Evolutionary conservation across 1,140 invertebrate genomes (phyloP).

Genomic region (Brevipalpus yothersi): DNA sequence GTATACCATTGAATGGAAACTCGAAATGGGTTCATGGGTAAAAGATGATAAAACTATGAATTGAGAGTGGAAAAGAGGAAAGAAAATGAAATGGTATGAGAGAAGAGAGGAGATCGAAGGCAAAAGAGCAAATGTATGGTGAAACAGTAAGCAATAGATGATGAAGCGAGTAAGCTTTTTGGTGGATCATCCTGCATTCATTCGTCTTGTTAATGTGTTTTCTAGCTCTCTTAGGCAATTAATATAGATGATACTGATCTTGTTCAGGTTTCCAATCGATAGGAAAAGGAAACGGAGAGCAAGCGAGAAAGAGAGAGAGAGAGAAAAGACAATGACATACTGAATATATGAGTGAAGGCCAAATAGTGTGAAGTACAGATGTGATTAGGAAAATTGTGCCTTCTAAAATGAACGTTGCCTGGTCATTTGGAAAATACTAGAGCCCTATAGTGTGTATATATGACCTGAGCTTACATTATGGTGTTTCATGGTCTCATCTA

Average conservation of each 20-base stretch:
- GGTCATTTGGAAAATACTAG: neutral
- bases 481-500: too few species aligned
- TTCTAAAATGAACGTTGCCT: neutral
- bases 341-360: neutral
- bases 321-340: neutral
- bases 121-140: too few species aligned
- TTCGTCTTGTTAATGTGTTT: neutral
- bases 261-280: too few species aligned
- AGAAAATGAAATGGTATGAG: neutral
- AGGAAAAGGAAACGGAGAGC: neutral
- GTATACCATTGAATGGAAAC: neutral
- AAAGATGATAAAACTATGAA: neutral
- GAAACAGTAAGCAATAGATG: too few species aligned
- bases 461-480: too few species aligned
- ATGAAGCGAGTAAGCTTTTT: too few species aligned
- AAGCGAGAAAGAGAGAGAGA: too few species aligned
- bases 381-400: neutral
- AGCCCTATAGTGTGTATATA: too few species aligned
- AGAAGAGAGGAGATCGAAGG: too few species aligned
- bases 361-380: neutral
- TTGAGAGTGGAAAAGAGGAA: neutral
- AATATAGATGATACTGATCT: neutral
- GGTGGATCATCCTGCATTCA: neutral
- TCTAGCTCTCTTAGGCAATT: neutral
- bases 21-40: neutral